Base-by-base conservation (phyloP, 2,797 vertebrate species). In the Anguilla marmorata region DNA sequence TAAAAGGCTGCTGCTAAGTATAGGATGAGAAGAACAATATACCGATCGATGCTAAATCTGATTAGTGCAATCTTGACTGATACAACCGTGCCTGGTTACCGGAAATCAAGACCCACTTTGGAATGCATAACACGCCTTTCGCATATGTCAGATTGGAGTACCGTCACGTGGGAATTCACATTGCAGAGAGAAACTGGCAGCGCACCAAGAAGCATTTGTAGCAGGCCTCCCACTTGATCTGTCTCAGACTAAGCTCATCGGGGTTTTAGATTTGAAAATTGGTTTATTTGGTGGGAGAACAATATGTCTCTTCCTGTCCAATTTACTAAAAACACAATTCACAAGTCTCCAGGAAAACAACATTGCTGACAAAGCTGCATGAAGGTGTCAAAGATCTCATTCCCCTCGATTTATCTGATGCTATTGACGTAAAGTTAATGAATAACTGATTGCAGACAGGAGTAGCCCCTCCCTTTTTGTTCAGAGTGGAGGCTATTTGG, bases 31-130 rank as follows among this genome's bases (percentile, higher is more conserved):
- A 83, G 12, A 89, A 88, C 76, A 84, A 54, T 87, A 80, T 58
- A 3, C 69, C 2, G 88, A 79, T 92, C 90, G 85, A 90, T 90
- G 76, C 24, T 76, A 66, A 89, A 89, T 82, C 84, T 74, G 84
- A 90, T 90, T 87, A 90, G 79, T 24, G 1, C 12, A 27, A 24
- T 74, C 89, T 84, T 87, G 82, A 90, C 88, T 88, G 91, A 30
- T 87, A 84, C 66, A 63, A 82, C 72, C 84, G 45, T 45, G 56
- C 89, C 79, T 85, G 4, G 87, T 74, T 89, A 82, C 88, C 85
- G 87, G 79, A 87, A 88, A 60, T 24, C 66, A 88, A 87, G 58
- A 82, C 41, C 86, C 41, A 82, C 41, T 87, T 87, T 24, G 58
- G 56, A 48, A 79, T 87, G 79, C 27, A 8, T 82, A 89, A 85